Percentiles rank a stretch among this genome's conserved stretches.
These are phyloP conservation scores for Psylliodes chrysocephalus DNA, from an alignment of 2,888 invertebrate species.

Conservation along the genomic window DNA sequence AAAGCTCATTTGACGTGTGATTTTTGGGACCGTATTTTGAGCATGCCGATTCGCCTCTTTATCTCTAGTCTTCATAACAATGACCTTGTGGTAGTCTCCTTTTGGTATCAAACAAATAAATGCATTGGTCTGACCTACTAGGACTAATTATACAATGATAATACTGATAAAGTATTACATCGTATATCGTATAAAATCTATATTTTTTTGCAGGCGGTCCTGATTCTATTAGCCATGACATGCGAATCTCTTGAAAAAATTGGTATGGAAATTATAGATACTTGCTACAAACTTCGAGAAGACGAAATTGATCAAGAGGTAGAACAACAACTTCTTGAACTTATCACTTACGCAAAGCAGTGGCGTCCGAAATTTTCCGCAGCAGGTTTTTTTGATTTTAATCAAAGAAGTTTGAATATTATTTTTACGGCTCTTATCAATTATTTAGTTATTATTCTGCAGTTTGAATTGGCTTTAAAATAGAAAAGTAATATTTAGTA, in stretches of 20 bases:
- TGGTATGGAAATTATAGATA: slow-evolving; percentile 7
- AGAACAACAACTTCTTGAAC: slow-evolving; percentile 1
- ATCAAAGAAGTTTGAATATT: slow-evolving; percentile 1
- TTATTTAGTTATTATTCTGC: slow-evolving; percentile 21
- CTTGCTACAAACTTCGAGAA: background rate
- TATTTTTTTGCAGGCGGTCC: background rate
- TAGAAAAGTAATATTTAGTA: too few species aligned
- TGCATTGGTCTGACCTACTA: too few species aligned
- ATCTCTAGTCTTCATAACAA: too few species aligned
- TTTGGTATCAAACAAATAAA: too few species aligned
- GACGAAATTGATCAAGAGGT: background rate
- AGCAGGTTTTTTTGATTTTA: slow-evolving; percentile 24
- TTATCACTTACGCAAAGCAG: slow-evolving; percentile 8
- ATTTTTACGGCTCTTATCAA: slow-evolving; percentile 11
- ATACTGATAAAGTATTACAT: too few species aligned
- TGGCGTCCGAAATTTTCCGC: slow-evolving; percentile 23
- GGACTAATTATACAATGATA: too few species aligned
- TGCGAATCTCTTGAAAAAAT: slow-evolving; percentile 8
- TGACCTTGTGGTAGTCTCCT: too few species aligned
- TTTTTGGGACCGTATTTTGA: too few species aligned
- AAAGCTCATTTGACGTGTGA: too few species aligned
- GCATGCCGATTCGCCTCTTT: too few species aligned
- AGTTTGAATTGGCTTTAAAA: slow-evolving; percentile 10
- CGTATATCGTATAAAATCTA: too few species aligned
- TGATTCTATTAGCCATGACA: background rate